These are phyloP conservation scores for Ericerus pela DNA, from an alignment of 1,140 invertebrate genomes.

Conservation along the genomic window DNA sequence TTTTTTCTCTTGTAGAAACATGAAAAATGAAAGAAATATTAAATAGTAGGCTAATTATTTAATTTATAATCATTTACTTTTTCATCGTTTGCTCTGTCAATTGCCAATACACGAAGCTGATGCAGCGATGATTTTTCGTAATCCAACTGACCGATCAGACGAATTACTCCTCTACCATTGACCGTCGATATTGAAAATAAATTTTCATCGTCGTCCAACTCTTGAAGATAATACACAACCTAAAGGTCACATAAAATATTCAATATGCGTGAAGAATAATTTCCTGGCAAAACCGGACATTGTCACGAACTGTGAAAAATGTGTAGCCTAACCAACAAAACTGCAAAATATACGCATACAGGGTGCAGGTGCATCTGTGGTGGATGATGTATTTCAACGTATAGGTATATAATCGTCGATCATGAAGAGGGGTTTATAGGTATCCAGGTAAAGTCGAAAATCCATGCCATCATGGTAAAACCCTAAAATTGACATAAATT, in stretches of 20 bases:
- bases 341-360: neutral
- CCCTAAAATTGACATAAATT: too few relatives aligned
- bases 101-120: slow-evolving; percentile 66
- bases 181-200: slow-evolving; percentile 66
- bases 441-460: too few relatives aligned
- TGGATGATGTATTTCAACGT: too few relatives aligned
- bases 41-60: too few relatives aligned
- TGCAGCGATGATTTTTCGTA: slow-evolving; percentile 79
- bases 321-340: neutral
- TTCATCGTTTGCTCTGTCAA: slow-evolving; percentile 67
- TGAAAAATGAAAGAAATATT: too few relatives aligned
- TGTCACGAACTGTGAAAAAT: neutral
- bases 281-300: too few relatives aligned
- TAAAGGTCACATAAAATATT: slow-evolving; percentile 19
- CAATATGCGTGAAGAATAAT: too few relatives aligned
- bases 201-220: slow-evolving; percentile 56
- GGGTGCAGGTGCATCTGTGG: too few relatives aligned
- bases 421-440: too few relatives aligned
- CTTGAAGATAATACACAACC: slow-evolving; percentile 44
- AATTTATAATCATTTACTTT: slow-evolving; percentile 34
- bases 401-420: too few relatives aligned
- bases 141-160: slow-evolving; percentile 59
- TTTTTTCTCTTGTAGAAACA: too few relatives aligned
- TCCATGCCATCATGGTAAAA: too few relatives aligned
- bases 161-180: slow-evolving; percentile 73